Evolutionary conservation across 2,113 vertebrate species (phyloP).

Genomic region (Amphilophus citrinellus): DNA sequence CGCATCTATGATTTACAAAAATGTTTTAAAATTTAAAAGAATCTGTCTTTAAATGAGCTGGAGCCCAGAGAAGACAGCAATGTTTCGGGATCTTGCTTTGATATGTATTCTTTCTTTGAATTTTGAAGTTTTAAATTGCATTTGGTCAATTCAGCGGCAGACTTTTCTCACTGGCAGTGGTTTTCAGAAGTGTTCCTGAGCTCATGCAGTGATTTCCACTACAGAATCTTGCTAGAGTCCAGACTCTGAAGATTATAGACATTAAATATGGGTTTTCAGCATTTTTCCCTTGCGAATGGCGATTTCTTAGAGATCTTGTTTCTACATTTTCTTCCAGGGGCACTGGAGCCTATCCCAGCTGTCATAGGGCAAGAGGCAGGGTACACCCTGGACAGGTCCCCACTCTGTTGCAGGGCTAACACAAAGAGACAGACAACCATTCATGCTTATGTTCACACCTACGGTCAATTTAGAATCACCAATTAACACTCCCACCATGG

Average conservation of each 20-base stretch:
- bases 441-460: too few species aligned
- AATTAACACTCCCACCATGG: too few species aligned
- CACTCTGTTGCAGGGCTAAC: too few species aligned
- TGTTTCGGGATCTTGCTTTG: not conserved
- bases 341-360: not conserved
- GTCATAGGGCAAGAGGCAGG: not conserved
- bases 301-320: not conserved
- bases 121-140: constrained; percentile 6
- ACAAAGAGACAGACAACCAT: too few species aligned
- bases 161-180: not conserved
- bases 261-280: not conserved
- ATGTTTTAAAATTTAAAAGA: too few species aligned
- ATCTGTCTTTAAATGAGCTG: not conserved
- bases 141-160: not conserved
- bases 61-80: not conserved
- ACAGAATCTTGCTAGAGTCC: not conserved
- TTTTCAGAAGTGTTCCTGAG: not conserved
- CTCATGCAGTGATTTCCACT: not conserved
- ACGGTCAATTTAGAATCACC: too few species aligned
- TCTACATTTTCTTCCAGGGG: too few species aligned
- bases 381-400: not conserved
- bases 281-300: not conserved
- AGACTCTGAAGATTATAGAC: not conserved
- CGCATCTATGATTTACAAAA: too few species aligned
- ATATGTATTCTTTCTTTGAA: not conserved